Evolutionary conservation across 2,888 invertebrate genomes (phyloP).

Genomic region (Diarsia mendica): DNA sequence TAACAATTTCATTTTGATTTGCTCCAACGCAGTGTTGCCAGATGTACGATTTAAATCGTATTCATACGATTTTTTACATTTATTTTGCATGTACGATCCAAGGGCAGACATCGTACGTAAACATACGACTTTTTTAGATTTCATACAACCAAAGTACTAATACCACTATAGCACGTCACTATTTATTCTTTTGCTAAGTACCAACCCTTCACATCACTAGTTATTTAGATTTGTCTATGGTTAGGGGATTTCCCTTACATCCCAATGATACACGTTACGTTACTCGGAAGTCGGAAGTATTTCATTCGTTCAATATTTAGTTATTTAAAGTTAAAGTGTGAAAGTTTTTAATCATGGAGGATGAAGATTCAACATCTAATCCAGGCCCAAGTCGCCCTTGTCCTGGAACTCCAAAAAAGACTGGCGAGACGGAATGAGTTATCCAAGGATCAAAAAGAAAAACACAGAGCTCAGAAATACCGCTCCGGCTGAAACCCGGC

Average conservation of each 20-base stretch:
- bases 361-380: conserved; percentile 15
- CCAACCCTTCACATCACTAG: conserved; percentile 7
- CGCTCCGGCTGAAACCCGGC: conserved; percentile 16
- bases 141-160: conserved; percentile 6
- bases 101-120: conserved; percentile 8
- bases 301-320: no score
- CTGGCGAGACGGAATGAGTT: conserved; percentile 16
- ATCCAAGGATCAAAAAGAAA: conserved; percentile 19
- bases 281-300: no score
- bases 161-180: not conserved
- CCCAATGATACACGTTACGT: conserved; percentile 4
- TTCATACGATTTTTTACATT: conserved; percentile 4
- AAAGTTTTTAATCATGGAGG: conserved; percentile 16
- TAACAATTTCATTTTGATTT: no score
- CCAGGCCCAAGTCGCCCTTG: conserved; percentile 18
- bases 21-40: no score
- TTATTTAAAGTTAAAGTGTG: no score
- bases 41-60: no score
- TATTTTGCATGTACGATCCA: conserved; percentile 7
- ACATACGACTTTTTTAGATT: conserved; percentile 6
- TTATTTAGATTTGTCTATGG: conserved; percentile 15
- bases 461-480: conserved; percentile 29
- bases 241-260: conserved; percentile 14
- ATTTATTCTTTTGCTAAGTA: not conserved
- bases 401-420: conserved; percentile 17